Evolutionary conservation across 1,140 invertebrate genomes (phyloP), one percentile per base, ranked within the genome.

Genomic region (Bombus huntii): DNA sequence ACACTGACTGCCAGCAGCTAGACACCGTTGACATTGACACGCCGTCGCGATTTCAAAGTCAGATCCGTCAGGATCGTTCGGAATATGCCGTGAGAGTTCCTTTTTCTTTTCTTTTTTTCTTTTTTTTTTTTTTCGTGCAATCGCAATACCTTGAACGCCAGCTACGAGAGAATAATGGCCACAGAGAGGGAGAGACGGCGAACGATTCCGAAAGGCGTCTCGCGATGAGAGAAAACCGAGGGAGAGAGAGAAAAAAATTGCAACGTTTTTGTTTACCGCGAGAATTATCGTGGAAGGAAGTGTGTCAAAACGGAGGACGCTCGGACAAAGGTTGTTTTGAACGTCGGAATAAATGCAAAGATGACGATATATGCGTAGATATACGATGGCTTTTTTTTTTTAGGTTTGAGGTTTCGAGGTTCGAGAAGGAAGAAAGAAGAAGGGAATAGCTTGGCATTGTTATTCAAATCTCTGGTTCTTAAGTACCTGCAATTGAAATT

Each of bases 11-110:
- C 59, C 77, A 34, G 44, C 83, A 42, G 59, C 83, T 57, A 70
- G 80, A 39, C 73, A 57, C 31, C 68, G 73, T 74, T 83, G 85
- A 83, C 85, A 87, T 87, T 85, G 83, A 85, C 76, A 80, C 77
- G 53, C 85, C 47, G 72, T 81, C 28, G 85, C 81, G 65, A 79
- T 78, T 83, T 87, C 81, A 83, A 83, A 87, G 85, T 77, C 85
- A 83, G 85, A 87, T 86, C 85, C 85, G 47, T 81, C 71, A 57
- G 78, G 78, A 85, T 81, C 83, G 66, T 37, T 72, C 78, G 68
- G 68, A 28, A 73, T 53, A 80, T 73, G 59, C 78, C 85, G 85
- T 77, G 85, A 72, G 80, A 77, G 34, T 70, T 75, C 66, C 15
- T 75, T 82, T 68, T 77, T 75, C 22, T 44, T 22, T 18, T 15